Conservation (phyloP, 2,113 vertebrate genomes). For the Solea senegalensis region DNA sequence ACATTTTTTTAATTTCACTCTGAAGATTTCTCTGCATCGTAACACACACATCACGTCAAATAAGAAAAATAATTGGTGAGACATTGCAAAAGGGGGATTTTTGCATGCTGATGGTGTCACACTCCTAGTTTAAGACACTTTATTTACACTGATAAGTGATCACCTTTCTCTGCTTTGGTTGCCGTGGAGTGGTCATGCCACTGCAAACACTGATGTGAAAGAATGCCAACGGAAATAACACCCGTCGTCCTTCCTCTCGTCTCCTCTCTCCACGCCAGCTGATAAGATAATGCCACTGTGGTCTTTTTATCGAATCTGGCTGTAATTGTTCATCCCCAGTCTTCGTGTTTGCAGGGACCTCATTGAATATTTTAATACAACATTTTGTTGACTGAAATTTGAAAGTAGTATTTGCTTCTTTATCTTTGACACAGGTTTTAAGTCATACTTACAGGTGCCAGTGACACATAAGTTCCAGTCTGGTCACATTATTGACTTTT, state of each 20-base stretch:
- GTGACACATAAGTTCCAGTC: neutral
- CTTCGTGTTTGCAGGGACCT: constrained; percentile 2
- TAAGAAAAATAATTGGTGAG: neutral
- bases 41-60: neutral
- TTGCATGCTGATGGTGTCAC: constrained; percentile 17
- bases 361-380: neutral
- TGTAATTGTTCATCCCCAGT: constrained; percentile 33
- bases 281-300: constrained; percentile 63
- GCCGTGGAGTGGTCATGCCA: constrained; percentile 48
- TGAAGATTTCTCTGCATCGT: constrained; percentile 3
- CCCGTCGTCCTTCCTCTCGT: constrained; percentile 27
- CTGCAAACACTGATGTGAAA: constrained; percentile 55
- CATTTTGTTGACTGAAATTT: neutral
- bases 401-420: neutral
- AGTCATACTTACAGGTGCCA: neutral
- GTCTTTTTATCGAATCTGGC: constrained; percentile 42
- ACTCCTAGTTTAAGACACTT: constrained; percentile 46
- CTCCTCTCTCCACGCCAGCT: constrained; percentile 31
- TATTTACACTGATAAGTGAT: constrained; percentile 54
- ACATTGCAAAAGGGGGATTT: neutral
- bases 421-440: neutral
- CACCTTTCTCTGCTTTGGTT: constrained; percentile 18
- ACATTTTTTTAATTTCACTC: neutral
- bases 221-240: constrained; percentile 74
- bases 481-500: neutral